phyloP scores from a whole-genome alignment of 2,113 vertebrate genomes.

The Elgaria multicarinata region DNA sequence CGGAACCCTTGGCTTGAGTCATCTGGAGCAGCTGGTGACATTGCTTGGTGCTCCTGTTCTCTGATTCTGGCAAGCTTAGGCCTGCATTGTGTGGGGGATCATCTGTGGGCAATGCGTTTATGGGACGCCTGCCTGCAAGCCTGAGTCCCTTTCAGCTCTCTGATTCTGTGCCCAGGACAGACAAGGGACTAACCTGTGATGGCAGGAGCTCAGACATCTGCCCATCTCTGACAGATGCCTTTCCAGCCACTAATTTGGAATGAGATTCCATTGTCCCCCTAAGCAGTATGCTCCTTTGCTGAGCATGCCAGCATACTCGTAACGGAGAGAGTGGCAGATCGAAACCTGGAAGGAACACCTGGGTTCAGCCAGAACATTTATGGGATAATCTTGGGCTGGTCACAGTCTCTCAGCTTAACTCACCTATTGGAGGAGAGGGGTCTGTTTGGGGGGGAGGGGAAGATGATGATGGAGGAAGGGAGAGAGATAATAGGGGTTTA shows the following conservation, averaged over 20 bases:
- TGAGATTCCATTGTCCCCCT: background rate
- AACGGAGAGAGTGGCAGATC: background rate
- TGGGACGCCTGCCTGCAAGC: background rate
- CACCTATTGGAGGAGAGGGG: no score
- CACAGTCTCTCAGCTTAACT: background rate
- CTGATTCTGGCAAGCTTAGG: background rate
- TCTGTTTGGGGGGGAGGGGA: no score
- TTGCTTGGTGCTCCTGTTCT: background rate
- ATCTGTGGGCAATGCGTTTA: background rate
- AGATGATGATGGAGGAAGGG: background rate
- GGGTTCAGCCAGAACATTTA: background rate
- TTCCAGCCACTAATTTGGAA: background rate
- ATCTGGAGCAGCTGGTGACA: slow-evolving; percentile 1
- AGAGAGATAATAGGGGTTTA: background rate
- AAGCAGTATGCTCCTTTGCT: background rate
- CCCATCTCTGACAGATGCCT: background rate
- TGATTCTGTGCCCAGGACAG: background rate
- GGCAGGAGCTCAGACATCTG: background rate
- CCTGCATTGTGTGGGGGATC: background rate
- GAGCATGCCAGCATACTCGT: background rate
- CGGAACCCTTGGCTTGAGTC: background rate
- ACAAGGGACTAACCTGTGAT: background rate
- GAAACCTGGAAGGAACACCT: background rate
- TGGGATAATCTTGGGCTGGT: background rate
- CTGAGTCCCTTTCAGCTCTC: background rate